Evolutionary conservation across 2,797 vertebrate species (phyloP).

Genomic region (Nannoperca australis): DNA sequence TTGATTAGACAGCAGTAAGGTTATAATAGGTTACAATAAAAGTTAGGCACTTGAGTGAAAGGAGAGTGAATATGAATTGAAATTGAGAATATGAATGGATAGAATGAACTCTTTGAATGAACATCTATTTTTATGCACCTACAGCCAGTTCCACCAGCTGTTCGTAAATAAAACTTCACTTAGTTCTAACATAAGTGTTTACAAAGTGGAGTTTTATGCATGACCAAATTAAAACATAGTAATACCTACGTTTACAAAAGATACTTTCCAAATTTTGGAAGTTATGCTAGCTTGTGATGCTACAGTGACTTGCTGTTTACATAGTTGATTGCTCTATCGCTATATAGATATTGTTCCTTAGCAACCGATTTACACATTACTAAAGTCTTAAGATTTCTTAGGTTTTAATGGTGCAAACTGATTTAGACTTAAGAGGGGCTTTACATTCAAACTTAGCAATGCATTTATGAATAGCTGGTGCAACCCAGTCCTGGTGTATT

Average conservation of each 20-base stretch:
- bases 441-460: neutral
- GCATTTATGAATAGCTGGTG: neutral
- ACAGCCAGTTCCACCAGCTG: neutral
- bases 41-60: slow-evolving; percentile 51
- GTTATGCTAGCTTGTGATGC: neutral
- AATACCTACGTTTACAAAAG: neutral
- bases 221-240: neutral
- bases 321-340: neutral
- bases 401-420: neutral
- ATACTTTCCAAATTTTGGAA: neutral
- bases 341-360: neutral
- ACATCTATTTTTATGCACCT: neutral
- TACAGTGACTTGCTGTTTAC: neutral
- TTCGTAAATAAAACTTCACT: neutral
- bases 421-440: neutral
- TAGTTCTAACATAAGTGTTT: neutral
- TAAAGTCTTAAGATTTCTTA: neutral
- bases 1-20: neutral
- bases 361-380: neutral
- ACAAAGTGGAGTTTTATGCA: neutral
- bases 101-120: slow-evolving; percentile 30
- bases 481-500: neutral
- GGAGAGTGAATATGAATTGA: slow-evolving; percentile 50
- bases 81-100: slow-evolving; percentile 52
- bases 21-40: neutral